Evolutionary conservation across 2,797 vertebrate species (phyloP).

Genomic region (Benthosema pterotum): DNA sequence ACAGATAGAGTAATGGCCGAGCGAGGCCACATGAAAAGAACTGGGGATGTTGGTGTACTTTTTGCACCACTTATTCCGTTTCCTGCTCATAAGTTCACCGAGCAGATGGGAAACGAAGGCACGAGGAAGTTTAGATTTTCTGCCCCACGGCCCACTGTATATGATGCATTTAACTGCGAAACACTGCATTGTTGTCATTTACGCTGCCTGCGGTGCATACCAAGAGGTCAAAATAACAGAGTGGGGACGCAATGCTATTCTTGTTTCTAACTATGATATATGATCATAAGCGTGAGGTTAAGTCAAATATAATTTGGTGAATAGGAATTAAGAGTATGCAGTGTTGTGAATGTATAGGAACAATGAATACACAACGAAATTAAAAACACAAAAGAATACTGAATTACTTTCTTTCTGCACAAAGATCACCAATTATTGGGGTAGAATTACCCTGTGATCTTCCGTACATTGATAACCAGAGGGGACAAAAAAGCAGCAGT

Average conservation of each 20-base stretch:
- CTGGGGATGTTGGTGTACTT: conserved; percentile 83
- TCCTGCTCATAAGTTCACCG: conserved; percentile 92
- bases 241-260: conserved; percentile 17
- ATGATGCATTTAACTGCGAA: conserved; percentile 74
- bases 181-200: conserved; percentile 68
- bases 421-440: not conserved
- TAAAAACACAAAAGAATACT: not conserved
- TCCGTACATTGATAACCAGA: not conserved
- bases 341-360: not conserved
- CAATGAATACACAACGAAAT: conserved; percentile 6
- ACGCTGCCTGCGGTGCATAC: conserved; percentile 60
- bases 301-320: not conserved
- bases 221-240: conserved; percentile 68
- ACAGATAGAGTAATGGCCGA: conserved; percentile 91
- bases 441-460: not conserved
- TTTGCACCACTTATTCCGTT: conserved; percentile 83
- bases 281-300: not conserved
- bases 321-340: not conserved
- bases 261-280: not conserved
- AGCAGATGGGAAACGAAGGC: conserved; percentile 91
- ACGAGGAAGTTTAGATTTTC: conserved; percentile 77
- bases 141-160: conserved; percentile 71
- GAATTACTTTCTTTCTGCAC: conserved; percentile 1
- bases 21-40: conserved; percentile 94
- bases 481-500: not conserved